Base-by-base conservation (phyloP, 2,888 invertebrate genomes). In the Lampropteryx suffumata region DNA sequence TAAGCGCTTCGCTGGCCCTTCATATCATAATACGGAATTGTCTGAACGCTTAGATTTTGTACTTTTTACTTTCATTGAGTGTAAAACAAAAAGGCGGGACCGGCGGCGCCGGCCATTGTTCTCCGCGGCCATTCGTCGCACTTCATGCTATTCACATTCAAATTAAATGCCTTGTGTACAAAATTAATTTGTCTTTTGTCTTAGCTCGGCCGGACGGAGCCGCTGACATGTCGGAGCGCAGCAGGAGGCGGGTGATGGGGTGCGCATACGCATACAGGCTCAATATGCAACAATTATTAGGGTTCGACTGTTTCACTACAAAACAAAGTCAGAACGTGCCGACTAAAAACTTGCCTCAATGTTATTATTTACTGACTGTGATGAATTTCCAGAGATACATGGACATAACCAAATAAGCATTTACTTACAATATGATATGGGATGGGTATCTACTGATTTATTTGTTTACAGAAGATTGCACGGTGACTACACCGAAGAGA, bases 151-250 rank as follows among this genome's bases (percentile, higher is more conserved):
- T 89, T 90, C 89, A 86, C 87, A 89, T 89, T 90, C 85, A 89
- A 90, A 90, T 90, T 89, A 90, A 90, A 89, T 85, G 86, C 81
- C 79, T 80, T 81, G 88, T 86, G 89, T 90, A 89, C 87, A 85
- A 88, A 87, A 89, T 90, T 90, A 89, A 90, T 90, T 90, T 89
- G 89, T 90, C 90, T 88, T 90, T 90, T 90, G 90, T 90, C 84
- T 89, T 85, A 87, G 83, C 72, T 75, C 73, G 68, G 69, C 37
- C 26, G 64, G 62, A 68, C 71, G 65, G 69, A 67, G 66, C 69
- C 66, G 75, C 79, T 78, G 85, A 84, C 84, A 83, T 79, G 84
- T 81, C 80, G 67, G 76, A 66, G 72, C 86, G 56, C 89, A 79
- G 85, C 85, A 76, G 88, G 88, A 73, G 59, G 79, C 77, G 55